phyloP scores from a whole-genome alignment of 1,140 invertebrate species.

The Piezodorus guildinii region DNA sequence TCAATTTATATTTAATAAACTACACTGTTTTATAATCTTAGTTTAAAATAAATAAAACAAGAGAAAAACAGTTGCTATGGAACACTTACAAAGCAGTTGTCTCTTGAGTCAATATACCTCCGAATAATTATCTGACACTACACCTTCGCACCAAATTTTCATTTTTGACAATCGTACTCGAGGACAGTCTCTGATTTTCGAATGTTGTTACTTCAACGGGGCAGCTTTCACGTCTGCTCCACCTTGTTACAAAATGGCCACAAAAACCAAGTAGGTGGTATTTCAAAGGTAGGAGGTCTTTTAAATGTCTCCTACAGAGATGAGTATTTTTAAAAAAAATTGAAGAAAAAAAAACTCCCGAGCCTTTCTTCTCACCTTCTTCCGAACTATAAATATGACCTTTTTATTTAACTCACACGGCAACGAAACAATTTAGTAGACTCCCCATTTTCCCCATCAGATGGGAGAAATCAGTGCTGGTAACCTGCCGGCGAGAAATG shows the following conservation, averaged over 20 bases:
- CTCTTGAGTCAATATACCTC: no score
- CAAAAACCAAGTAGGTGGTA: conserved; percentile 17
- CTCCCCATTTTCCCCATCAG: background rate
- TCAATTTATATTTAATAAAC: no score
- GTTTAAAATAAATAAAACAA: no score
- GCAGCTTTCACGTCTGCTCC: conserved; percentile 12
- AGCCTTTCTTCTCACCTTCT: background rate
- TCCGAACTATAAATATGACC: background rate
- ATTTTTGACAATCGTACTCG: background rate
- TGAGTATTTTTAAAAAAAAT: no score
- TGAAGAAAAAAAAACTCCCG: no score
- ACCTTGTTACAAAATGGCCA: conserved; percentile 17
- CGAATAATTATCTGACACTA: background rate
- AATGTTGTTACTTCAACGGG: background rate
- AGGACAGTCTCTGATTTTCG: background rate
- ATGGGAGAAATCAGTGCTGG: conserved; percentile 8
- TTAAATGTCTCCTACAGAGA: background rate
- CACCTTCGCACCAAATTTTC: background rate
- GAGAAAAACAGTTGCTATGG: no score
- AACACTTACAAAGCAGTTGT: no score
- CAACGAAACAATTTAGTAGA: background rate
- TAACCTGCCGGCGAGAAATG: background rate
- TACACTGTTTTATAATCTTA: no score
- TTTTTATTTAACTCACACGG: background rate
- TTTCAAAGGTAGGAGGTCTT: conserved; percentile 1